Base-by-base conservation (phyloP, 2,113 vertebrate genomes). In the Patagioenas fasciata region DNA sequence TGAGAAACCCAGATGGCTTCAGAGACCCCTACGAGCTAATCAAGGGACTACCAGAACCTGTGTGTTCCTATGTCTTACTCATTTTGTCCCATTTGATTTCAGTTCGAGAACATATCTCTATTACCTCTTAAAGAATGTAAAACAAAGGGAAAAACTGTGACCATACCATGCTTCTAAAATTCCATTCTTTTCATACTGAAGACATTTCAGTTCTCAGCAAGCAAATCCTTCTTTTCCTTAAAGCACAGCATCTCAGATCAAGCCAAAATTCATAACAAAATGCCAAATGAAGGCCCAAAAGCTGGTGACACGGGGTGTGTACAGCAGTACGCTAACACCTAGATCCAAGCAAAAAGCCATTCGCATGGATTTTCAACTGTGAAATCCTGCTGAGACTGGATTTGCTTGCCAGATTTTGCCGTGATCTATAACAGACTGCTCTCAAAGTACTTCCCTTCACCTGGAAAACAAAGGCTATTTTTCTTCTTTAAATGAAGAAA, bases 391-490 rank as follows among this genome's bases (percentile, higher is more conserved):
- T 36, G 91, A 96, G 84, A 95, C 78, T 88, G 90, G 29, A 71
- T 95, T 85, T 82, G 72, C 81, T 93, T 93, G 90, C 86, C 95
- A 96, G 79, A 86, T 96, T 94, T 93, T 94, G 88, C 86, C 92
- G 87, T 57, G 89, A 96, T 94, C 79, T 93, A 71, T 64, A 85
- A 74, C 38, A 38, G 34, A 47, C 44, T 82, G 62, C 65, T 90
- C 65, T 88, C 51, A 77, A 85, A 94, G 50, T 70, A 89, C 62
- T 58, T 91, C 62, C 48, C 48, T 94, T 92, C 62, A 90, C 91
- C 84, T 88, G 81, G 71, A 89, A 93, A 93, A 78, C 56, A 92
- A 85, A 81, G 80, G 65, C 72, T 94, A 57, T 92, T 96, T 95
- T 89, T 85, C 69, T 91, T 61, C 69, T 80, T 88, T 92, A 94